Evolutionary conservation across 1,140 invertebrate genomes (phyloP).

Genomic region (Papilio helenus): DNA sequence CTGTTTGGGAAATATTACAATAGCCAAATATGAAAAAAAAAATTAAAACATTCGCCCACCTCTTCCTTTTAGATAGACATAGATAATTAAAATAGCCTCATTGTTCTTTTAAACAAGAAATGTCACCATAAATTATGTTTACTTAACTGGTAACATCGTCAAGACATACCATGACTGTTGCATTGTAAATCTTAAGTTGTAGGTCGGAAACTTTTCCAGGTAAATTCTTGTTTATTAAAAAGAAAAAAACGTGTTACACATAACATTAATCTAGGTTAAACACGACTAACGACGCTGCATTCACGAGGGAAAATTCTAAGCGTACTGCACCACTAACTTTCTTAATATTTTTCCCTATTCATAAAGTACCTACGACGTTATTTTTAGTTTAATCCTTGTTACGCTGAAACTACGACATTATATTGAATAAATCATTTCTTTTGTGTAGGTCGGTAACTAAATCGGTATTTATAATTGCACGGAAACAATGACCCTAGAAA

Average conservation of each 20-base stretch:
- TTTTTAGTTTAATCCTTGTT: neutral
- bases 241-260: conserved; percentile 17
- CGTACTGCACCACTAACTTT: conserved; percentile 18
- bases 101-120: neutral
- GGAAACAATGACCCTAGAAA: neutral
- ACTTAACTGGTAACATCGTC: neutral
- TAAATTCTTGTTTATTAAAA: conserved; percentile 8
- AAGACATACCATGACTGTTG: neutral
- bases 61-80: neutral
- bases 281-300: conserved; percentile 19
- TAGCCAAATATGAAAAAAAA: conserved; percentile 8
- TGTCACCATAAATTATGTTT: neutral
- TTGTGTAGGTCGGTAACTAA: neutral
- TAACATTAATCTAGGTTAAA: conserved; percentile 13
- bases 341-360: conserved; percentile 2
- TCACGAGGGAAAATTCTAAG: conserved; percentile 21
- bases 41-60: neutral
- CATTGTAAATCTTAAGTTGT: neutral
- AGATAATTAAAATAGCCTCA: neutral
- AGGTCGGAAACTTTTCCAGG: neutral
- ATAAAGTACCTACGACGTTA: neutral
- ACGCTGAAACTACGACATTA: neutral
- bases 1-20: neutral
- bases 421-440: neutral
- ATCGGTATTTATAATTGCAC: neutral